phyloP scores from a whole-genome alignment of 1,140 invertebrate genomes.

The Drosophila chauvacae region DNA sequence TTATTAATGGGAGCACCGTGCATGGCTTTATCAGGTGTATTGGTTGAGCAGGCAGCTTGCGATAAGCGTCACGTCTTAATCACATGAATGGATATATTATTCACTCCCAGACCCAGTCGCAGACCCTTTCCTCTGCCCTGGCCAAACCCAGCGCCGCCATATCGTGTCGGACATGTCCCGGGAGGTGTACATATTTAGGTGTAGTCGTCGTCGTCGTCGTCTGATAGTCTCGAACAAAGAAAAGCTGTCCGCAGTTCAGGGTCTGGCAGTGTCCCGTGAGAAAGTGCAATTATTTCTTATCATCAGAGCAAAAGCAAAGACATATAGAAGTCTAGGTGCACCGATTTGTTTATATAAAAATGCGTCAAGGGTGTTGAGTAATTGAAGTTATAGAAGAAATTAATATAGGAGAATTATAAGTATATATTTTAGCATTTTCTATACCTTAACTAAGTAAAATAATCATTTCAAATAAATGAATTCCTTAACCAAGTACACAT shows the following conservation, averaged over 20 bases:
- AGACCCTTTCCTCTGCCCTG: not conserved
- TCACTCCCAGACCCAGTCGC: not conserved
- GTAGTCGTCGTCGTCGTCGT: slow-evolving; percentile 2
- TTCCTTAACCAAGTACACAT: not conserved
- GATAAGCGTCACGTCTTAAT: slow-evolving; percentile 62
- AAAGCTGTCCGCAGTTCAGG: slow-evolving; percentile 19
- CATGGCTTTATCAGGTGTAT: slow-evolving; percentile 60
- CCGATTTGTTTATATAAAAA: not conserved
- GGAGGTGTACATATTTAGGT: slow-evolving; percentile 38
- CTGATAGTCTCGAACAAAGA: slow-evolving; percentile 19
- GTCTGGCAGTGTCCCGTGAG: slow-evolving; percentile 8
- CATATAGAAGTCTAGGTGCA: not conserved
- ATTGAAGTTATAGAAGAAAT: not conserved
- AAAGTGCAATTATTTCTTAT: slow-evolving; percentile 56
- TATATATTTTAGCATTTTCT: not conserved
- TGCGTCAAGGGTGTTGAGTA: slow-evolving; percentile 5
- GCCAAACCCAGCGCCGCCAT: slow-evolving; percentile 8
- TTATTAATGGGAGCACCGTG: slow-evolving; percentile 6
- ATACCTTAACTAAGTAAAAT: too few relatives aligned
- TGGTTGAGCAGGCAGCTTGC: slow-evolving; percentile 26
- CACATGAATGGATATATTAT: slow-evolving; percentile 63
- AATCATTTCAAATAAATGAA: not conserved
- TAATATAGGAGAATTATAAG: not conserved
- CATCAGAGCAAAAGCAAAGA: not conserved
- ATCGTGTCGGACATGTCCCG: slow-evolving; percentile 52